Evolutionary conservation across 1,140 invertebrate genomes (phyloP), one percentile per base, ranked within the genome.

Genomic region (Drosophila insularis): DNA sequence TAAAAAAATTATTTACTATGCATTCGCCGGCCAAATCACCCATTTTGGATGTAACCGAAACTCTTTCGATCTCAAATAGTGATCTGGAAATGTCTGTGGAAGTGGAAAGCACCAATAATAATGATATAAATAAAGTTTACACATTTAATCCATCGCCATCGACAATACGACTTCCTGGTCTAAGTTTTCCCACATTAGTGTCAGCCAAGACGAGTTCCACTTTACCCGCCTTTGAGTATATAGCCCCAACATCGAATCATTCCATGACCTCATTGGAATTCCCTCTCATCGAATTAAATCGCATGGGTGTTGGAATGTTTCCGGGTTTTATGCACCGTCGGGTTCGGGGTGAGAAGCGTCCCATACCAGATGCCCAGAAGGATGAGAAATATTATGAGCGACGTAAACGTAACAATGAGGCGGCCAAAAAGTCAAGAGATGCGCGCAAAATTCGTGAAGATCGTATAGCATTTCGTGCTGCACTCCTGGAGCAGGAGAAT

Each of bases 301-400:
- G 86, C 1, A 80, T 87, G 17, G 65, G 73, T 4, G 53, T 75
- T 2, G 71, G 87, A 17, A 87, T 91, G 73, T 90, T 91, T 80
- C 81, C 90, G 4, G 79, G 90, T 0, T 90, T 91, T 10, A 19
- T 91, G 63, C 90, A 90, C 60, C 72, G 94, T 71, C 93, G 96
- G 63, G 94, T 95, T 0, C 92, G 97, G 10, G 96, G 96, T 19
- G 96, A 97, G 90, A 98, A 98, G 91, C 95, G 96, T 78, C 95
- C 97, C 0, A 98, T 97, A 54, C 97, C 97, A 0, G 95, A 96
- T 4, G 96, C 97, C 37, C 94, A 96, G 81, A 98, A 98, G 90
- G 97, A 98, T 89, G 95, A 95, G 23, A 97, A 97, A 90, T 98
- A 98, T 92, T 98, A 95, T 84, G 97, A 98, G 90, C 92, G 97